Percentiles rank a stretch among this genome's conserved stretches.
Evolutionary conservation across 92 coral and sea anemone genomes (phyloP).

Genomic region (Diadumene lineata): DNA sequence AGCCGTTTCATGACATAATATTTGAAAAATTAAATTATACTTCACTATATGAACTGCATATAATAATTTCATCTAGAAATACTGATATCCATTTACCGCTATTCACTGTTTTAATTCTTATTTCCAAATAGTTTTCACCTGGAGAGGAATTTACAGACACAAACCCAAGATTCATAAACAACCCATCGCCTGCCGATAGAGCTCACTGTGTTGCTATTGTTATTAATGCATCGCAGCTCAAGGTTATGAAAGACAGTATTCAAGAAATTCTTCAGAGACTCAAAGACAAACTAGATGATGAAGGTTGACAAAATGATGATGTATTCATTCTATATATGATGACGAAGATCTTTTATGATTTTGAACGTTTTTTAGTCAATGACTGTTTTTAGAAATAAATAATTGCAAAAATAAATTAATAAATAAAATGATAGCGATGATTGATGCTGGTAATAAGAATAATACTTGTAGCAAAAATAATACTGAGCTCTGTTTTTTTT

Average conservation of each 20-base stretch:
- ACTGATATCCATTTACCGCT: too few relatives aligned
- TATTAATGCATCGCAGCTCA: slow-evolving; percentile 3
- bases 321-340: not conserved
- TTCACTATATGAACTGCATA: too few relatives aligned
- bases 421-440: not conserved
- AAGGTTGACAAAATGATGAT: not conserved
- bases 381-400: too few relatives aligned
- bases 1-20: too few relatives aligned
- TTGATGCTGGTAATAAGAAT: too few relatives aligned
- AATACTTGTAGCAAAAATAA: too few relatives aligned
- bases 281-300: not conserved
- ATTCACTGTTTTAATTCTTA: too few relatives aligned
- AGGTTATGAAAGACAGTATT: not conserved
- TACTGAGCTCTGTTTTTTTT: not conserved
- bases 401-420: too few relatives aligned
- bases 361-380: too few relatives aligned
- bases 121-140: not conserved
- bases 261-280: not conserved
- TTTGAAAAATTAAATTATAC: too few relatives aligned
- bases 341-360: too few relatives aligned
- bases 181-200: not conserved
- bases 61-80: too few relatives aligned
- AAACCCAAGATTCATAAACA: not conserved
- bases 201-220: slow-evolving; percentile 27
- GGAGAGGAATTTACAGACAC: not conserved